Conservation (phyloP, 2,797 vertebrate species). For the Schizopygopsis pylzovi region DNA sequence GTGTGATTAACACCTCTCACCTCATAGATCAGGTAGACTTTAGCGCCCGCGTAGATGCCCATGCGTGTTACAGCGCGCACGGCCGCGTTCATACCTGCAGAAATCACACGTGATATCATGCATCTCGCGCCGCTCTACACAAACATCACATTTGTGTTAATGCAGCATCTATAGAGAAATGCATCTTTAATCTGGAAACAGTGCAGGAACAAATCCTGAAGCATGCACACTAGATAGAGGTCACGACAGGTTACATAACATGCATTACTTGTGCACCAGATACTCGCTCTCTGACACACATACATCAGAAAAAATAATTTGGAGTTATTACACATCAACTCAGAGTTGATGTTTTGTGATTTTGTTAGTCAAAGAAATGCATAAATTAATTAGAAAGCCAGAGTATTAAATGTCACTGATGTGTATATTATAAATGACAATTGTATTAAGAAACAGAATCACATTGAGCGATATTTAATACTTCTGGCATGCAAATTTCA, state of each 20-base stretch:
- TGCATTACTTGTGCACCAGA: background rate
- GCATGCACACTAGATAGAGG: background rate
- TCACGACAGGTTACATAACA: constrained; percentile 18
- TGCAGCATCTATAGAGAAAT: background rate
- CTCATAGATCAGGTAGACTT: constrained; percentile 94
- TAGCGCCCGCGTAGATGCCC: constrained; percentile 95
- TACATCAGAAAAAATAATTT: no score
- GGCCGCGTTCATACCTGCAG: constrained; percentile 93
- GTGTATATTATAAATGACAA: no score
- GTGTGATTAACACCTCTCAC: constrained; percentile 69
- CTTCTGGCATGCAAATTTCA: no score
- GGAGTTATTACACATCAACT: no score
- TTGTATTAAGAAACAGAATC: no score
- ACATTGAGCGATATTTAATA: no score
- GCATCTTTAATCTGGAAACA: background rate
- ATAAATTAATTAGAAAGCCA: no score
- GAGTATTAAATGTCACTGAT: no score
- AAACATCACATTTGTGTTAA: background rate
- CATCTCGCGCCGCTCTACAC: background rate
- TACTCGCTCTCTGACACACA: no score
- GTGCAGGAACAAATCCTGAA: background rate
- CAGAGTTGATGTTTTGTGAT: no score
- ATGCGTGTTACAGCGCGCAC: constrained; percentile 93
- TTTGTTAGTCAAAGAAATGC: no score
- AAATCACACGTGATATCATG: background rate